phyloP scores from a whole-genome alignment of 2,797 vertebrate species.

The Champsocephalus gunnari region DNA sequence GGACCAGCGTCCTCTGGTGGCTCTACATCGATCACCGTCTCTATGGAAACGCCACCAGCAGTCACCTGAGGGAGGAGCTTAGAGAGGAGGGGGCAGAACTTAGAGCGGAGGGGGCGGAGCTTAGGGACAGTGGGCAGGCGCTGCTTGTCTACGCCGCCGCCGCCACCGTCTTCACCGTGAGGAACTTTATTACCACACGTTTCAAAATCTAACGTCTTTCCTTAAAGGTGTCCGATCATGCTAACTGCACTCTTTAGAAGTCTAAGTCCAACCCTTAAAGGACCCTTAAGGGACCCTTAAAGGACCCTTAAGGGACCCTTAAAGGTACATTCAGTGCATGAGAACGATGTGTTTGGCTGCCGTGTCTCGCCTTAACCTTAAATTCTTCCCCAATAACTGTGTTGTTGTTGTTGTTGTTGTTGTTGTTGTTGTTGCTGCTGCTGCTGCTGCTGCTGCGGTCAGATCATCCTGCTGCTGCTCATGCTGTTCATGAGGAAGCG shows the following conservation, averaged over 20 bases:
- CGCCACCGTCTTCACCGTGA: constrained; percentile 92
- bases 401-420: too few relatives aligned
- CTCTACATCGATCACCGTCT: constrained; percentile 92
- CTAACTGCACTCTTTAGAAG: too few relatives aligned
- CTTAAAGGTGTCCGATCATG: too few relatives aligned
- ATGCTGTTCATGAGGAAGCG: constrained; percentile 97
- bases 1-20: constrained; percentile 97
- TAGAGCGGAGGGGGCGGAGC: constrained; percentile 50
- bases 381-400: too few relatives aligned
- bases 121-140: constrained; percentile 89
- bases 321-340: too few relatives aligned
- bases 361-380: too few relatives aligned
- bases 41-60: constrained; percentile 79
- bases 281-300: too few relatives aligned
- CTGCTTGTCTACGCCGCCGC: constrained; percentile 94
- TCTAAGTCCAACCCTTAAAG: too few relatives aligned
- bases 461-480: constrained; percentile 94
- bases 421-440: too few relatives aligned
- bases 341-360: too few relatives aligned
- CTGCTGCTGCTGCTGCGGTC: neutral
- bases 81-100: constrained; percentile 23
- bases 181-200: neutral
- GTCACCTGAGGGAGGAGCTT: constrained; percentile 53
- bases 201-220: too few relatives aligned
- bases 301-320: too few relatives aligned